These are phyloP conservation scores for Acipenser ruthenus DNA, from an alignment of 2,797 vertebrate genomes.

Conservation along the genomic window DNA sequence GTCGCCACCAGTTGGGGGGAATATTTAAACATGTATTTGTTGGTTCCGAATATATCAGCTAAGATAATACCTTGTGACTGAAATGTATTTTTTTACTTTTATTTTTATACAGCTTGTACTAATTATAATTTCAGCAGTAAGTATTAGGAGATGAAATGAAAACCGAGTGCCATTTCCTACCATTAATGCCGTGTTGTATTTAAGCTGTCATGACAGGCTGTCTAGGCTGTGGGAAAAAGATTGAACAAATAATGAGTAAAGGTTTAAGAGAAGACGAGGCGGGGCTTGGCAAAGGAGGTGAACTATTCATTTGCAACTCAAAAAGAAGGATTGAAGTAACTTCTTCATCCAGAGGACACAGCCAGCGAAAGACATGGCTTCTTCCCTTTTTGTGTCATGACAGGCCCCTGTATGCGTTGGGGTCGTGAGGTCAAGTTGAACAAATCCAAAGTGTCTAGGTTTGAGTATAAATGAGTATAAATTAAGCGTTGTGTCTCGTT, in stretches of 20 bases:
- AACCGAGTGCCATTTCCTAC: slow-evolving; percentile 89
- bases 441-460: slow-evolving; percentile 6
- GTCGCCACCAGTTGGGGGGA: slow-evolving; percentile 71
- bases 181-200: slow-evolving; percentile 87
- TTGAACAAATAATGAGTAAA: slow-evolving; percentile 67
- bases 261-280: slow-evolving; percentile 59
- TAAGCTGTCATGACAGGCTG: slow-evolving; percentile 80
- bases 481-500: neutral
- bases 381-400: slow-evolving; percentile 7
- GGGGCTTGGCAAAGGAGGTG: slow-evolving; percentile 56
- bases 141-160: slow-evolving; percentile 93
- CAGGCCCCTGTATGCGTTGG: neutral
- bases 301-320: slow-evolving; percentile 66
- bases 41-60: slow-evolving; percentile 62
- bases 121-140: slow-evolving; percentile 88
- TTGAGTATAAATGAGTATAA: slow-evolving; percentile 7
- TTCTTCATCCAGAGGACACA: slow-evolving; percentile 44
- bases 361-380: slow-evolving; percentile 6
- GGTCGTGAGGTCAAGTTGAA: slow-evolving; percentile 14
- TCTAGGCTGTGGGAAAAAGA: slow-evolving; percentile 80
- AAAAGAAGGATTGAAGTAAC: slow-evolving; percentile 59
- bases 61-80: slow-evolving; percentile 69
- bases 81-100: slow-evolving; percentile 61
- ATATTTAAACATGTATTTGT: slow-evolving; percentile 71
- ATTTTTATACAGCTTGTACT: slow-evolving; percentile 70